These are phyloP conservation scores for Chaetops frenatus DNA, from an alignment of 2,113 vertebrate species.

Conservation along the genomic window DNA sequence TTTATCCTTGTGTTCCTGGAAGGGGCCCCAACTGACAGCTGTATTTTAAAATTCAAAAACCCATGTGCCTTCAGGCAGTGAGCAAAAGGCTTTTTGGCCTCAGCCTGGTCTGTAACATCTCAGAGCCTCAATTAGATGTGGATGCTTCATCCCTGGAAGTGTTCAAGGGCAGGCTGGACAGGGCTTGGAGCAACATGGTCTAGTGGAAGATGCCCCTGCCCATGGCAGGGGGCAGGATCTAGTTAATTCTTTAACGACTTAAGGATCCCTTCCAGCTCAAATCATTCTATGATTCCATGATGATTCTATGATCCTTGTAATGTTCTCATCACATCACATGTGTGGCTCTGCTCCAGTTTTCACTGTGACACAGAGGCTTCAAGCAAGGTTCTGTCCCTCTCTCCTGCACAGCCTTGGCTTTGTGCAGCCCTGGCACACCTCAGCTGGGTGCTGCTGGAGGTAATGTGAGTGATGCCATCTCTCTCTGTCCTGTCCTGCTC, in stretches of 20 bases:
- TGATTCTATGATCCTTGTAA: too few species aligned
- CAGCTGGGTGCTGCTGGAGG: neutral
- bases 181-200: neutral
- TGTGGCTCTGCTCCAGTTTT: neutral
- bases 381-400: neutral
- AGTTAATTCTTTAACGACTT: neutral
- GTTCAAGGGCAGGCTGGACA: neutral
- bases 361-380: neutral
- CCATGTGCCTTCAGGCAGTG: neutral
- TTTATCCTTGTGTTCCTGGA: neutral
- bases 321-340: neutral
- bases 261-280: neutral
- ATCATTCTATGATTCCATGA: neutral
- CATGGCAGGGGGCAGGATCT: neutral
- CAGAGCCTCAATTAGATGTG: neutral
- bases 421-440: rapidly evolving
- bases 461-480: rapidly evolving
- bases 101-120: neutral
- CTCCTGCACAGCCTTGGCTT: neutral
- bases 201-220: neutral
- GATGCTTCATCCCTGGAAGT: neutral
- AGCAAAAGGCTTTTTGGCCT: neutral
- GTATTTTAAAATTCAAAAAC: neutral
- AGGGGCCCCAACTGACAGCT: neutral
- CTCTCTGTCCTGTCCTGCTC: neutral